Conservation (phyloP, 2,113 vertebrate genomes). For the Onychorhynchus coronatus region DNA sequence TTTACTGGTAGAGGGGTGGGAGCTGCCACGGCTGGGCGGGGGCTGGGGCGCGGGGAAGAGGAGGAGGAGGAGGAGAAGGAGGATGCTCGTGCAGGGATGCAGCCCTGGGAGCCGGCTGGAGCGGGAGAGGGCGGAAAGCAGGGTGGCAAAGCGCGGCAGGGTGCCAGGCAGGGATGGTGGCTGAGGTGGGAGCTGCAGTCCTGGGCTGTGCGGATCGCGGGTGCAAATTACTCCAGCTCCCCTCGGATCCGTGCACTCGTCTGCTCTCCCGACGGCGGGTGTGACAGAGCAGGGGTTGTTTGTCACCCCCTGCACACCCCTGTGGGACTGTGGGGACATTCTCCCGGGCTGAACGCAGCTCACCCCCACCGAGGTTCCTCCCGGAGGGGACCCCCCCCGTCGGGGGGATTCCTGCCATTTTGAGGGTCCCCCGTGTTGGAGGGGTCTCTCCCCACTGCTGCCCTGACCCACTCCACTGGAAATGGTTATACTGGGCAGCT, state of each 20-base stretch:
- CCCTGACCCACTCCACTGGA: background rate
- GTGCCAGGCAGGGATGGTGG: background rate
- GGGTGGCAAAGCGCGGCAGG: background rate
- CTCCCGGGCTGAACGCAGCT: background rate
- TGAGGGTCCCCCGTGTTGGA: fast-evolving
- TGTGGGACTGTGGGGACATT: fast-evolving
- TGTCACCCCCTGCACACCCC: background rate
- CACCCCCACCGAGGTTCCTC: background rate
- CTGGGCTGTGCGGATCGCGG: background rate
- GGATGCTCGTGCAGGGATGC: background rate
- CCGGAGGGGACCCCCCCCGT: fast-evolving
- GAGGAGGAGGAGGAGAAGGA: background rate
- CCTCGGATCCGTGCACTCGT: background rate
- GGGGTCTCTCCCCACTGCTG: background rate
- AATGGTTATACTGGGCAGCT: background rate
- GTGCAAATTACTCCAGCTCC: background rate
- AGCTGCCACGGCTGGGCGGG: background rate
- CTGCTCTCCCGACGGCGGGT: background rate
- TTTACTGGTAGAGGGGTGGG: conserved; percentile 7
- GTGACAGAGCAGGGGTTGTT: background rate
- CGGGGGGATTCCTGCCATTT: background rate
- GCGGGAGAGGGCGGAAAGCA: background rate
- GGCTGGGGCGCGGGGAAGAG: background rate
- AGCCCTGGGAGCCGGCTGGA: background rate
- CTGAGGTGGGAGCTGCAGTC: background rate